Evolutionary conservation across 1,140 invertebrate genomes (phyloP), one percentile per base, ranked within the genome.

Genomic region (Sipha flava): DNA sequence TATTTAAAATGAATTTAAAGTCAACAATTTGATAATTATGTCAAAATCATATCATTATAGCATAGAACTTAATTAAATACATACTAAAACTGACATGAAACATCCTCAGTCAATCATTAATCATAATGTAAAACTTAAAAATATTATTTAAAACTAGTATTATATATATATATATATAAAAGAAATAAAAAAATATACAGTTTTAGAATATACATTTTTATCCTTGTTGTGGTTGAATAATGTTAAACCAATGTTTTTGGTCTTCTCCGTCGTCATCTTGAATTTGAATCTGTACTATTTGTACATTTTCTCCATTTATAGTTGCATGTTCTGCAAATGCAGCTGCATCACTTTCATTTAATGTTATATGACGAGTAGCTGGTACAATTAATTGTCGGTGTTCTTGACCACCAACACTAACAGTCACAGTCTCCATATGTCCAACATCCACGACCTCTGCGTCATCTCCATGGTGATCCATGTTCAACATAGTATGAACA

Each of bases 281-380:
- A 34, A 83, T 57, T 59, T 80, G 79, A 37, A 84, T 84, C 45
- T 84, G 83, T 21, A 84, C 83, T 14, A 84, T 79, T 43, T 83
- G 83, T 3, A 84, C 81, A 40, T 82, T 81, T 18, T 83, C 83
- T 14, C 81, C 81, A 12, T 83, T 81, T 23, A 84, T 81, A 26
- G 80, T 81, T 14, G 81, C 77, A n/a, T 81, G 82, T 66, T 82
- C 82, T 45, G 70, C 45, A 37, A 80, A 81, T 29, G 81, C 82
- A 23, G 75, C 80, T 3, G 59, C 73, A 45, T 80, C 72, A 29
- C 59, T 73, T 45, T 73, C 79, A 57, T 70, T 81, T 16, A 80
- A 43, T 43, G 80, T 80, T 18, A 81, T 75, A 14, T 81, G 62
- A 14, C 62, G 79, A 52, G 70, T 66, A 4, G 72, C 77, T 31